Percentiles rank a stretch among this genome's conserved stretches.
Conservation (phyloP, 2,113 vertebrate genomes). For the Chionodraco myersi region DNA sequence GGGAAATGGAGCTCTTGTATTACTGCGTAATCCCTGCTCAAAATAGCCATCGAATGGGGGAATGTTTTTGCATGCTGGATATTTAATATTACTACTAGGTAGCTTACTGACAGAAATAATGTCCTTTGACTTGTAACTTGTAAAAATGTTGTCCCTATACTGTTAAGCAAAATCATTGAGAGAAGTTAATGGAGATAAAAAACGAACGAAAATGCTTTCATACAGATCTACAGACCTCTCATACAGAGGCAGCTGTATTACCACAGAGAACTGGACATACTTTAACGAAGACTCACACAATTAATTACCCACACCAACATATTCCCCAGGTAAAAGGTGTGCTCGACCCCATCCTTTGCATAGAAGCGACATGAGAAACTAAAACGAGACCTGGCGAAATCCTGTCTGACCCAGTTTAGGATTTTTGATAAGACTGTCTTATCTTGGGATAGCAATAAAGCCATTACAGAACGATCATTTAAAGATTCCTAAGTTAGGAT, state of each 20-base stretch:
- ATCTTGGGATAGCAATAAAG: no score
- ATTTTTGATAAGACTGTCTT: no score
- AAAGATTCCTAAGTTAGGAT: no score
- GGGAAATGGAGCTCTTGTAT: constrained; percentile 15
- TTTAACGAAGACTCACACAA: background rate
- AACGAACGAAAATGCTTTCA: background rate
- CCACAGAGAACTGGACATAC: background rate
- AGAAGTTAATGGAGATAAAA: background rate
- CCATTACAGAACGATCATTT: no score
- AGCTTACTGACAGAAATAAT: background rate
- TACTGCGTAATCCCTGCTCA: constrained; percentile 6
- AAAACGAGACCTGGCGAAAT: background rate
- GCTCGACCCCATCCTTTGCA: background rate
- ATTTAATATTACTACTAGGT: constrained; percentile 4
- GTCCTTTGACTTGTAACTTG: background rate
- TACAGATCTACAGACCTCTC: background rate
- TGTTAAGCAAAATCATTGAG: no score
- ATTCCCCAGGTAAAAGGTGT: background rate
- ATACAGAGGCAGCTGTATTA: background rate
- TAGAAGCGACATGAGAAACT: background rate
- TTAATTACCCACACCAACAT: background rate
- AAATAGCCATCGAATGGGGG: constrained; percentile 9
- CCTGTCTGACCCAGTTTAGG: no score
- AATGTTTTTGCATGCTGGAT: background rate
- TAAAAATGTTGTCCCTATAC: background rate